phyloP scores from a whole-genome alignment of 2,797 vertebrate genomes.

The Setipinna tenuifilis region DNA sequence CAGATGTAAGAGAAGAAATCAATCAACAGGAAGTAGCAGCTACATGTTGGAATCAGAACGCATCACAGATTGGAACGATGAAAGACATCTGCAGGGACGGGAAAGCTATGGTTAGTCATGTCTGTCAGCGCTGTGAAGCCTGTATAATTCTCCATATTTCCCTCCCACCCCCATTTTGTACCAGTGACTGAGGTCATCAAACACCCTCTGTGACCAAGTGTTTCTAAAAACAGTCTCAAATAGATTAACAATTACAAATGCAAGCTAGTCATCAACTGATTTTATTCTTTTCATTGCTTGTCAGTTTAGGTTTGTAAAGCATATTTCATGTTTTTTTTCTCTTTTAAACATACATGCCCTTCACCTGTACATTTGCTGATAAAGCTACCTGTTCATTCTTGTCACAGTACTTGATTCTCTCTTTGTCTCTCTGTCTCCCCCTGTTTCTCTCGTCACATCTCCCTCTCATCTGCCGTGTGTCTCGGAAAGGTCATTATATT shows the following conservation, averaged over 20 bases:
- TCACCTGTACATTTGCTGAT: neutral
- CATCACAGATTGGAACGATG: conserved; percentile 17
- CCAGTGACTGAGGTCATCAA: neutral
- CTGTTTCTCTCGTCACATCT: neutral
- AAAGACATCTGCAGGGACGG: conserved; percentile 9
- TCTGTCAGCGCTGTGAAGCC: neutral
- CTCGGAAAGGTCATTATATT: neutral
- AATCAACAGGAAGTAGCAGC: conserved; percentile 14
- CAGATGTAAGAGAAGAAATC: neutral
- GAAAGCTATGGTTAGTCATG: conserved; percentile 18
- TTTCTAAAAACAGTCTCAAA: neutral
- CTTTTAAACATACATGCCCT: neutral
- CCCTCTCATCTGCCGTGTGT: neutral
- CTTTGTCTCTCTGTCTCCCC: neutral
- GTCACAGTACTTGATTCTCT: neutral
- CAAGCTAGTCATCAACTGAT: no score
- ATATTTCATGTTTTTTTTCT: no score
- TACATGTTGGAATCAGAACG: neutral
- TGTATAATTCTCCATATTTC: neutral
- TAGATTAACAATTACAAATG: no score
- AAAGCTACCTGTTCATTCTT: neutral
- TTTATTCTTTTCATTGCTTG: no score
- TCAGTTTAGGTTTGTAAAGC: no score
- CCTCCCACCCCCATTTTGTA: conserved; percentile 1
- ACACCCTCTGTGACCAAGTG: neutral